A percentile compares a stretch with the other conserved stretches of the same genome.
These are phyloP conservation scores for Sinella curviseta DNA, from an alignment of 1,140 invertebrate species.

Conservation along the genomic window DNA sequence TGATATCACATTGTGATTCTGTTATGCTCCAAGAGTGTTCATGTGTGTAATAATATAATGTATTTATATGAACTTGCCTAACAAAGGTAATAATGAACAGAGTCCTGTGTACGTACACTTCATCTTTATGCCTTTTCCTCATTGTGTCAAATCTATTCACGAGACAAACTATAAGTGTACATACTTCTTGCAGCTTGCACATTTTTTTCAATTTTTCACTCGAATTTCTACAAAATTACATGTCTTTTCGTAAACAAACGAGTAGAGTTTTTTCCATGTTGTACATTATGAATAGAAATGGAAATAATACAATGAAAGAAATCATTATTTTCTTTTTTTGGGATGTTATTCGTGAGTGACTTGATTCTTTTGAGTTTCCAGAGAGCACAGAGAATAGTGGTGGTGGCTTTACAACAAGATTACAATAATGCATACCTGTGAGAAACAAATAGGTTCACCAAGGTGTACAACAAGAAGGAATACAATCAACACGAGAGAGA, in stretches of 20 bases:
- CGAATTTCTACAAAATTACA: no score
- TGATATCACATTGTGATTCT: not conserved
- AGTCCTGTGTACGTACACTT: not conserved
- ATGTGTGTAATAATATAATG: not conserved
- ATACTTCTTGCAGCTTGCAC: no score
- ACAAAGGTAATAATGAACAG: slow-evolving; percentile 16
- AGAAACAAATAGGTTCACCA: not conserved
- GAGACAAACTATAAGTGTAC: no score
- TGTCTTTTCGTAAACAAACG: no score
- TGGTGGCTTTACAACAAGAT: not conserved
- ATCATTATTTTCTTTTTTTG: not conserved
- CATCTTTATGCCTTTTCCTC: no score
- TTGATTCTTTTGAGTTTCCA: slow-evolving; percentile 1
- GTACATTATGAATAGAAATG: no score
- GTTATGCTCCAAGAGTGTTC: no score
- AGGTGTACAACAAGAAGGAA: not conserved
- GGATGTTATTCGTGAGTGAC: not conserved
- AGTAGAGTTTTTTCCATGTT: no score
- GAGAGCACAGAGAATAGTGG: not conserved
- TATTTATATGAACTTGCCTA: not conserved
- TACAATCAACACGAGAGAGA: not conserved
- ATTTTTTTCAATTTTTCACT: no score
- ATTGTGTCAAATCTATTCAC: not conserved
- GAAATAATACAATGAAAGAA: no score
- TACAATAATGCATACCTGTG: not conserved